Conservation (phyloP, 2,797 vertebrate species). For the Sebastes oblongus region DNA sequence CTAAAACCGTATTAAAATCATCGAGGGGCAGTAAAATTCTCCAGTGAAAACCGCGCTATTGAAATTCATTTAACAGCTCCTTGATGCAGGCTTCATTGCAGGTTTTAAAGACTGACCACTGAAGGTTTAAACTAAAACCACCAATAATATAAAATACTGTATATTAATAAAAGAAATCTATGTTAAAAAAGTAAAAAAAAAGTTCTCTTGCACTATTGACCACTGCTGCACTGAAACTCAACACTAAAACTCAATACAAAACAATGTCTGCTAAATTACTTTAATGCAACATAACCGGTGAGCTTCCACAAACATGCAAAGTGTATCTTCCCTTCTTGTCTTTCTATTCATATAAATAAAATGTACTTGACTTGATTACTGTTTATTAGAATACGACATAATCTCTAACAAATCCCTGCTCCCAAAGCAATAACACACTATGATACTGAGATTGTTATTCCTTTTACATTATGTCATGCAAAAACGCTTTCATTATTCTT, state of each 20-base stretch:
- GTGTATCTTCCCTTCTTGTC: background rate
- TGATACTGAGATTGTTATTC: background rate
- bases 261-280: background rate
- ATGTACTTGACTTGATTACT: background rate
- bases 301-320: background rate
- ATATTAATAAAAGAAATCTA: background rate
- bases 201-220: background rate
- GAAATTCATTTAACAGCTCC: constrained; percentile 16
- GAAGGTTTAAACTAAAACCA: background rate
- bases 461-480: background rate
- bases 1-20: constrained; percentile 14
- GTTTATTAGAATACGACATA: constrained; percentile 32
- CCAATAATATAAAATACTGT: background rate
- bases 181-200: background rate
- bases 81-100: constrained; percentile 4
- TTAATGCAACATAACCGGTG: background rate
- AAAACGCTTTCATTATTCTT: background rate
- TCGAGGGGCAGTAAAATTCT: constrained; percentile 23
- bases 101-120: constrained; percentile 12
- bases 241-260: background rate
- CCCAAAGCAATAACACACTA: background rate
- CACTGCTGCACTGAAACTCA: background rate
- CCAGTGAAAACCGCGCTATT: background rate
- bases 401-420: constrained; percentile 21
- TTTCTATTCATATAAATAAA: background rate